Evolutionary conservation across 1,140 invertebrate genomes (phyloP).

Genomic region (Bombus superbus): DNA sequence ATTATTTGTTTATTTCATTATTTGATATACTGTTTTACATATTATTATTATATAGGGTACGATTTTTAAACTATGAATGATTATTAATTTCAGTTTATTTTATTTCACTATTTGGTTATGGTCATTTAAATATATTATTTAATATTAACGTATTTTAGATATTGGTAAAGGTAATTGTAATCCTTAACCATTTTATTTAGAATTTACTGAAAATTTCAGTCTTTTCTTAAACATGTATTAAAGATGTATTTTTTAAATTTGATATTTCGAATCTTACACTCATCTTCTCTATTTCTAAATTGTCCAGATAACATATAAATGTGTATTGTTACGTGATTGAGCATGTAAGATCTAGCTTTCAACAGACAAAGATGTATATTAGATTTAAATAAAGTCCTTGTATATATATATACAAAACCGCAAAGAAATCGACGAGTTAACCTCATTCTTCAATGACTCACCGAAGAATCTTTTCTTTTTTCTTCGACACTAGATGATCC

Average conservation of each 20-base stretch:
- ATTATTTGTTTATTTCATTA: neutral
- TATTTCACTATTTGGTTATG: neutral
- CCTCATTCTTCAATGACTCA: neutral
- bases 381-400: neutral
- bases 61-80: neutral
- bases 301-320: neutral
- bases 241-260: neutral
- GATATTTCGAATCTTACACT: neutral
- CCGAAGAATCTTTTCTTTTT: neutral
- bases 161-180: neutral
- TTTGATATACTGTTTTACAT: too few relatives aligned
- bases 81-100: neutral
- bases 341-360: neutral
- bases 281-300: neutral
- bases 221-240: neutral
- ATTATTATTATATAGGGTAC: too few relatives aligned
- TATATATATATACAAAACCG: neutral
- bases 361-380: neutral
- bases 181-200: neutral
- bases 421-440: conserved; percentile 10
- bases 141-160: neutral
- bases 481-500: neutral
- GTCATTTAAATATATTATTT: too few relatives aligned
- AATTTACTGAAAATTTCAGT: neutral
- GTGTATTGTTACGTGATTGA: neutral